Conservation (phyloP, 2,797 vertebrate species). For the Taeniopygia guttata region DNA sequence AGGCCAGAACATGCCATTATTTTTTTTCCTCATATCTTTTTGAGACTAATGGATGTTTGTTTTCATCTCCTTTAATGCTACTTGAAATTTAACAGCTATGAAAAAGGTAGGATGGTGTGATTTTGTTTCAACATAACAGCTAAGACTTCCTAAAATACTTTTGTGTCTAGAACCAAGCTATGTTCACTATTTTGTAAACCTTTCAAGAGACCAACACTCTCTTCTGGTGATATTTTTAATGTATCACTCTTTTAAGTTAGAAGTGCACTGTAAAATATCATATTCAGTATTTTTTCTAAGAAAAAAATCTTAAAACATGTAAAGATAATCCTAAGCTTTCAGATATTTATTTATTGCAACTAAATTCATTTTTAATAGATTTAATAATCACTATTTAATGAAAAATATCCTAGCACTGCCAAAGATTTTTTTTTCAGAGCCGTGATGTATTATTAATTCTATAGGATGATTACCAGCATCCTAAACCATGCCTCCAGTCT, state of each 20-base stretch:
- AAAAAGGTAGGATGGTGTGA: not conserved
- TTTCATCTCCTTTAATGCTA: not conserved
- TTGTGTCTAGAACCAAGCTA: not conserved
- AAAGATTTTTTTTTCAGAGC: not conserved
- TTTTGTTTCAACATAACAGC: not conserved
- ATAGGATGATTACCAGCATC: not conserved
- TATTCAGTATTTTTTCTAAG: not conserved
- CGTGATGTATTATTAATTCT: not conserved
- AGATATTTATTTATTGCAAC: not conserved
- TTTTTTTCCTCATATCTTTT: not conserved
- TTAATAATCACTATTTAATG: not conserved
- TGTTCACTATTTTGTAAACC: not conserved
- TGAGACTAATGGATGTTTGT: not conserved
- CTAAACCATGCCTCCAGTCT: not conserved
- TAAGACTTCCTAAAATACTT: not conserved
- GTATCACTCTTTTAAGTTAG: not conserved
- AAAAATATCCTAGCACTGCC: not conserved
- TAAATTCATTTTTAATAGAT: not conserved
- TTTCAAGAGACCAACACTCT: not conserved
- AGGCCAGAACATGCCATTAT: accelerated
- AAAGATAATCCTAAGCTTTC: not conserved
- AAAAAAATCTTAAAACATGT: not conserved
- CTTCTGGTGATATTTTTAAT: not conserved
- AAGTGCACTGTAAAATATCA: not conserved
- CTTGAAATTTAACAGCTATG: not conserved